phyloP scores from a whole-genome alignment of 1,140 invertebrate species.

The Cataglyphis hispanica region DNA sequence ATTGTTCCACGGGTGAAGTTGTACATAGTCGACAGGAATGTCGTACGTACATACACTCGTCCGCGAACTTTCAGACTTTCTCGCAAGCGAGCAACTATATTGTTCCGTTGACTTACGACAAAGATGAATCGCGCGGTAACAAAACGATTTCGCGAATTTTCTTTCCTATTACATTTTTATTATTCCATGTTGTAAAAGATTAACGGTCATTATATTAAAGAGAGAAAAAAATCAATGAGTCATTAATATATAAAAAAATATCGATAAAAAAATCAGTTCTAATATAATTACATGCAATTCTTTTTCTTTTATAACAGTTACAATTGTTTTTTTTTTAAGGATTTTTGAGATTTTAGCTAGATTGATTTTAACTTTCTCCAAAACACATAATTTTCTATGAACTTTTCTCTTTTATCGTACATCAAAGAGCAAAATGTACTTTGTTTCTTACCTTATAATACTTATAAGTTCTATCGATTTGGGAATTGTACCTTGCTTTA shows the following conservation, averaged over 20 bases:
- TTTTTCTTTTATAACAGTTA: background rate
- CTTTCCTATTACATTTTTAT: background rate
- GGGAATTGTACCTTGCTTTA: background rate
- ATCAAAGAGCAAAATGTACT: background rate
- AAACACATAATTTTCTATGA: background rate
- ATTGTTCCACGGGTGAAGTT: constrained; percentile 50
- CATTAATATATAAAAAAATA: no score
- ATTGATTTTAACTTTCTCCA: background rate
- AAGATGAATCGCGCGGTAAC: constrained; percentile 6
- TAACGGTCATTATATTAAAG: background rate
- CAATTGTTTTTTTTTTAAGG: background rate
- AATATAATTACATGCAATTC: background rate
- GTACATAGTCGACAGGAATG: constrained; percentile 21
- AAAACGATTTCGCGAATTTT: background rate
- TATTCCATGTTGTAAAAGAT: background rate
- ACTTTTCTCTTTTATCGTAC: background rate
- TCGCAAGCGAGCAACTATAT: constrained; percentile 4
- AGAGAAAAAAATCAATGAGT: background rate
- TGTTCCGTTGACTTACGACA: background rate
- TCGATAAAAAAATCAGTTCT: background rate
- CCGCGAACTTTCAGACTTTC: constrained; percentile 14
- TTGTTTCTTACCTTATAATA: background rate
- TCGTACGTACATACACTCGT: background rate
- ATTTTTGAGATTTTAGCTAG: no score
- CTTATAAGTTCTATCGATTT: background rate